These are phyloP conservation scores for Lepisosteus oculatus DNA, from an alignment of 2,113 vertebrate genomes.

Conservation along the genomic window DNA sequence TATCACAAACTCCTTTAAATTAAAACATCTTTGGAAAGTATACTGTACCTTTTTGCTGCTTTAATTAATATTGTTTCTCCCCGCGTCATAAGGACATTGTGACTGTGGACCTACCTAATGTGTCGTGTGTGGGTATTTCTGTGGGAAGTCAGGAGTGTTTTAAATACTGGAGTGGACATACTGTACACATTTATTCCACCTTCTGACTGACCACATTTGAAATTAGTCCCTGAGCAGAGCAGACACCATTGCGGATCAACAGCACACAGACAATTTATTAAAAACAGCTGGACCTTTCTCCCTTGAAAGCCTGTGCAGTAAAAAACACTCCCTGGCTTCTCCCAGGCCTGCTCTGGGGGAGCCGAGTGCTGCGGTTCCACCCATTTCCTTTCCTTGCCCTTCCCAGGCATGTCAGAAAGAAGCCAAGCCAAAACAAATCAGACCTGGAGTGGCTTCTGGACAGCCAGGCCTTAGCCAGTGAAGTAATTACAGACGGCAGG, in stretches of 20 bases:
- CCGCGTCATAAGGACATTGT: no score
- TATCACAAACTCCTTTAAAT: no score
- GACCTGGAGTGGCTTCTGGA: conserved; percentile 65
- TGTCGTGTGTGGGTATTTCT: conserved; percentile 29
- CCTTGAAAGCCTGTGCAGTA: conserved; percentile 56
- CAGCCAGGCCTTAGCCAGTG: conserved; percentile 62
- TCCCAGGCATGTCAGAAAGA: conserved; percentile 82
- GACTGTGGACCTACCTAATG: no score
- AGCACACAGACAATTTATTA: conserved; percentile 64
- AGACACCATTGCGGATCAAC: conserved; percentile 47
- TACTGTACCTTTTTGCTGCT: no score
- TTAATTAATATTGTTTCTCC: no score
- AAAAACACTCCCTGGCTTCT: conserved; percentile 65
- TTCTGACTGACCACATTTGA: conserved; percentile 39
- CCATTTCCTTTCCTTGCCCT: conserved; percentile 92
- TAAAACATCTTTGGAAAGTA: no score
- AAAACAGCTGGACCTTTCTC: conserved; percentile 68
- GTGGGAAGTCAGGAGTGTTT: no score
- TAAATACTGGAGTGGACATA: conserved; percentile 14
- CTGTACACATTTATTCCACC: conserved; percentile 18
- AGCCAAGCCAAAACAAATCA: conserved; percentile 80
- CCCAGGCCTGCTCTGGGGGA: conserved; percentile 57
- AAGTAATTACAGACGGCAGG: conserved; percentile 53
- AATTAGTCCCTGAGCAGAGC: conserved; percentile 54
- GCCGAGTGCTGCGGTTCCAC: conserved; percentile 74